phyloP scores from a whole-genome alignment of 2,888 invertebrate genomes.

The Sepiola atlantica region DNA sequence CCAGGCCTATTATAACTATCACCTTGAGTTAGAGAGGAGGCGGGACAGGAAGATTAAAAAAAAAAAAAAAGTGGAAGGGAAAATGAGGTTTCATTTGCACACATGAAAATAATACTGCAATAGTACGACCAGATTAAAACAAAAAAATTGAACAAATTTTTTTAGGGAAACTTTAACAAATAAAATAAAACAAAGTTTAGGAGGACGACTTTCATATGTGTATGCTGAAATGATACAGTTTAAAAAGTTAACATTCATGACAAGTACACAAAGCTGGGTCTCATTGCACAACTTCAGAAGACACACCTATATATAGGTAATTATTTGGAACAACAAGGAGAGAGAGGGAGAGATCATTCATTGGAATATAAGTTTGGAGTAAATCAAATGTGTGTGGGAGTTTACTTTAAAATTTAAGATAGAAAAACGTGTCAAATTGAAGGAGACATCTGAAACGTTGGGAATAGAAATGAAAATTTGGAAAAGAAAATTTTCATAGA shows the following conservation, averaged over 20 bases:
- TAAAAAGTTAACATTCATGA: background rate
- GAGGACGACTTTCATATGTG: slow-evolving; percentile 14
- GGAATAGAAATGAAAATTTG: background rate
- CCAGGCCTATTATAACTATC: no score
- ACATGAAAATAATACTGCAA: background rate
- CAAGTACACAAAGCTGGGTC: background rate
- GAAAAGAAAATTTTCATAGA: background rate
- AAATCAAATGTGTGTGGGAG: background rate
- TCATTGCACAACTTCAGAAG: slow-evolving; percentile 20
- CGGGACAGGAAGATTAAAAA: background rate
- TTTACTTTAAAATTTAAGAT: background rate
- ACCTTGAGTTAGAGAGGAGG: background rate
- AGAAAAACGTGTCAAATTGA: background rate
- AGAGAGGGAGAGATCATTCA: background rate
- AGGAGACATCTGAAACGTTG: background rate
- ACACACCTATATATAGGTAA: slow-evolving; percentile 20
- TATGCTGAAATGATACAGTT: slow-evolving; percentile 32
- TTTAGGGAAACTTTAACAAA: background rate
- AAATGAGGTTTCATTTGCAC: background rate
- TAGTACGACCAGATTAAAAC: background rate
- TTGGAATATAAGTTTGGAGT: background rate
- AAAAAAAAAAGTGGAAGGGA: background rate
- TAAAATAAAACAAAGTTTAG: background rate
- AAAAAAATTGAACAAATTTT: background rate
- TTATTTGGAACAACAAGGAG: background rate